Evolutionary conservation across 64 coral and sea anemone genomes (phyloP).

Genomic region (Porites lutea): DNA sequence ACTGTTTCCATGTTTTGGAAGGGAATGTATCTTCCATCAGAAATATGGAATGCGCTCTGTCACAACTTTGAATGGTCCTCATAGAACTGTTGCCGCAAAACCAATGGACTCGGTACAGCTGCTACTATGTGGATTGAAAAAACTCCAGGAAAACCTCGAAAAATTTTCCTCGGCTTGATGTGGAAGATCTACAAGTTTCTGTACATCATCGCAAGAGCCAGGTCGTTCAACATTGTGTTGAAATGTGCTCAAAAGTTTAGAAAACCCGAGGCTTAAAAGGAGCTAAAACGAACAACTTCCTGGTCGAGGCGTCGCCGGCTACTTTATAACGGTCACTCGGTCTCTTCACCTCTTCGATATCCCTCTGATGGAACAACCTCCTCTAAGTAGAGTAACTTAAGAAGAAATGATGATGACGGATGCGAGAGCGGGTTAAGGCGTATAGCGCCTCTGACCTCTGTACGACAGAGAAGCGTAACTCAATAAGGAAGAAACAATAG

Average conservation of each 20-base stretch:
- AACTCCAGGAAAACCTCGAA: background rate
- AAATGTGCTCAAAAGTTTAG: background rate
- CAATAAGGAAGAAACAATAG: slow-evolving; percentile 57
- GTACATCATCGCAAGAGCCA: background rate
- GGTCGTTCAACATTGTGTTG: background rate
- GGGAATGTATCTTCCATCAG: slow-evolving; percentile 29
- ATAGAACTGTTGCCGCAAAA: slow-evolving; percentile 16
- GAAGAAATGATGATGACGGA: background rate
- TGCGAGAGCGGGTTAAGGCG: slow-evolving; percentile 28
- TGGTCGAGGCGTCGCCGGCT: slow-evolving; percentile 35
- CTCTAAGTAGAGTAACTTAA: background rate
- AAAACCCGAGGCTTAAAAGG: slow-evolving; percentile 17
- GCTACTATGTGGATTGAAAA: background rate
- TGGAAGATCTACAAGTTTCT: background rate
- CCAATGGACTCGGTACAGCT: slow-evolving; percentile 28
- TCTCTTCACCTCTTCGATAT: slow-evolving; percentile 6
- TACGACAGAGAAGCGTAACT: slow-evolving; percentile 46
- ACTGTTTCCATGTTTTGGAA: slow-evolving; percentile 35
- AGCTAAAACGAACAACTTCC: slow-evolving; percentile 33
- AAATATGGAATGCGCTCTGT: background rate
- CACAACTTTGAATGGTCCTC: slow-evolving; percentile 40
- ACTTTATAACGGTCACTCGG: slow-evolving; percentile 7
- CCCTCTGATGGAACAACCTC: slow-evolving; percentile 28
- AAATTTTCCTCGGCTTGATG: background rate
- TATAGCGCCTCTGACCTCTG: slow-evolving; percentile 42